Evolutionary conservation across 2,888 invertebrate genomes (phyloP).

Genomic region (Atherix ibis): DNA sequence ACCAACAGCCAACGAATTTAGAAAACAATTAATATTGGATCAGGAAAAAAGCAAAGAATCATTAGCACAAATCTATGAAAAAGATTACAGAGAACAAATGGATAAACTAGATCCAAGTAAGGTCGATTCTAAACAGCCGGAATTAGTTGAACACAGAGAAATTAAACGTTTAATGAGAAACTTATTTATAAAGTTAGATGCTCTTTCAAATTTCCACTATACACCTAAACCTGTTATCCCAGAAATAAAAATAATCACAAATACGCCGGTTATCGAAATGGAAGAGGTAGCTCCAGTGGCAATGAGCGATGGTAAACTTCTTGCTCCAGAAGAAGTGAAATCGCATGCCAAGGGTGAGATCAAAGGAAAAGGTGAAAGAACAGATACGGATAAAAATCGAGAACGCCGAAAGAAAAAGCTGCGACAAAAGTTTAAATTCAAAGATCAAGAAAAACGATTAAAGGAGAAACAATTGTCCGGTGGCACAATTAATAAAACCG

Average conservation of each 20-base stretch:
- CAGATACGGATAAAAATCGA: conserved; percentile 74
- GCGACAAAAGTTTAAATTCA: conserved; percentile 44
- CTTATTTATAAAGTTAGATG: conserved; percentile 76
- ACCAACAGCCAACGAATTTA: conserved; percentile 67
- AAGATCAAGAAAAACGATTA: conserved; percentile 34
- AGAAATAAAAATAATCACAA: conserved; percentile 79
- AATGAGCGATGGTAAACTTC: conserved; percentile 64
- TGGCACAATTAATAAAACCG: conserved; percentile 39
- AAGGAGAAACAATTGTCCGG: conserved; percentile 31
- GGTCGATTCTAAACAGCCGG: conserved; percentile 36
- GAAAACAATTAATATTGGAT: conserved; percentile 74
- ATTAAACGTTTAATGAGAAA: conserved; percentile 57
- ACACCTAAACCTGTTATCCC: conserved; percentile 75
- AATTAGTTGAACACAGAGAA: conserved; percentile 61
- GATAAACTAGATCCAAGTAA: conserved; percentile 30
- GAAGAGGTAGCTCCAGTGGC: conserved; percentile 91
- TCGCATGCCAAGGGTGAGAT: conserved; percentile 39
- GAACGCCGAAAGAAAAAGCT: conserved; percentile 76
- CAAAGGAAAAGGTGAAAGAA: conserved; percentile 62
- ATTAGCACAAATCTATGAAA: conserved; percentile 86
- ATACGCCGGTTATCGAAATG: conserved; percentile 78
- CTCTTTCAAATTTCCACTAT: conserved; percentile 85
- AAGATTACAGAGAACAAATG: conserved; percentile 58
- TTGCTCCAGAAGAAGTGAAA: conserved; percentile 87
- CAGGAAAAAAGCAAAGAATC: conserved; percentile 90